phyloP scores from a whole-genome alignment of 2,888 invertebrate species.

The Acrobasis consociella region DNA sequence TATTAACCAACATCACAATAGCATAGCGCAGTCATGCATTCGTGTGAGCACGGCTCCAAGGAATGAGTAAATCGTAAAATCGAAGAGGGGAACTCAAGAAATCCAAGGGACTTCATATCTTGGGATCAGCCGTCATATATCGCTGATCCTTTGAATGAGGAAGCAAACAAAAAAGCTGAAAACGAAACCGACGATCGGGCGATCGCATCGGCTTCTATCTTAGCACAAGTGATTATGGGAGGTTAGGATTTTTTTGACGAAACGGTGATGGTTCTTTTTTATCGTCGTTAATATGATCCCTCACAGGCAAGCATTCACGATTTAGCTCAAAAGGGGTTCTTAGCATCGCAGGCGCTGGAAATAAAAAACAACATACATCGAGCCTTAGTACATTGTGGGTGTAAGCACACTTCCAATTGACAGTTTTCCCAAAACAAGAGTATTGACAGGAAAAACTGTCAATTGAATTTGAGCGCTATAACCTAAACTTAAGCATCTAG shows the following conservation, averaged over 20 bases:
- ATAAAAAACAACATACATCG: slow-evolving; percentile 83
- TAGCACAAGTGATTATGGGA: slow-evolving; percentile 78
- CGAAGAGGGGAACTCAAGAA: slow-evolving; percentile 40
- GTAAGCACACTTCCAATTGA: slow-evolving; percentile 66
- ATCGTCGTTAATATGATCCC: slow-evolving; percentile 82
- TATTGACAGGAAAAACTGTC: slow-evolving; percentile 49
- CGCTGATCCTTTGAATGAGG: slow-evolving; percentile 68
- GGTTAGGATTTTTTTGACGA: slow-evolving; percentile 76
- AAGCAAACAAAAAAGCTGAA: slow-evolving; percentile 74
- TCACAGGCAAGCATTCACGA: slow-evolving; percentile 83
- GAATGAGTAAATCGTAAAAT: slow-evolving; percentile 69
- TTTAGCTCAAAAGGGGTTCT: slow-evolving; percentile 82
- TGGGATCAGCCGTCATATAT: slow-evolving; percentile 72
- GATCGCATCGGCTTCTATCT: slow-evolving; percentile 54
- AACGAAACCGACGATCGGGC: slow-evolving; percentile 50
- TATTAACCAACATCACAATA: slow-evolving; percentile 62
- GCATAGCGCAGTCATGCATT: slow-evolving; percentile 73
- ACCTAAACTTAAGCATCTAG: slow-evolving; percentile 74
- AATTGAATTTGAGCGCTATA: slow-evolving; percentile 56
- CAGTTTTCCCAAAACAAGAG: slow-evolving; percentile 43
- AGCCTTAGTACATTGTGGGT: slow-evolving; percentile 77
- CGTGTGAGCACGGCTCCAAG: slow-evolving; percentile 69
- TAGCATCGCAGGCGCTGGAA: slow-evolving; percentile 84
- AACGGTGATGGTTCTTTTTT: slow-evolving; percentile 76
- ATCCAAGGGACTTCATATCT: slow-evolving; percentile 39